Evolutionary conservation across 2,113 vertebrate genomes (phyloP).

Genomic region (Pseudois nayaur): DNA sequence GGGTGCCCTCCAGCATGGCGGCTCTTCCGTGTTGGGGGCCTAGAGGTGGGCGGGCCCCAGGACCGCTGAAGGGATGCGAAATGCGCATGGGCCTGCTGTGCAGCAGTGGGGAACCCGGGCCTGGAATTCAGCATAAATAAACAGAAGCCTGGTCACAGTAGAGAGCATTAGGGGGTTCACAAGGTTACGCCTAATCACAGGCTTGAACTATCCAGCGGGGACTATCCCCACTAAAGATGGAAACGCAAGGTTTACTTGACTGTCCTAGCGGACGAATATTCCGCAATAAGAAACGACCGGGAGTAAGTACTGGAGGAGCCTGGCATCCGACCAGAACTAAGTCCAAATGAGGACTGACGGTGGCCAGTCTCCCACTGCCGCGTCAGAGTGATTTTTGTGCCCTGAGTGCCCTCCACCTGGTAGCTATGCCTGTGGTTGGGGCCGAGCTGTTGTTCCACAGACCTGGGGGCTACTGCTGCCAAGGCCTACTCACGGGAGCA

Average conservation of each 20-base stretch:
- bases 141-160: not conserved
- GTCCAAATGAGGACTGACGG: not conserved
- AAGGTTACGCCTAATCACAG: not conserved
- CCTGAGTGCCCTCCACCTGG: not conserved
- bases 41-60: too few relatives aligned
- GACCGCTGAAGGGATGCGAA: not conserved
- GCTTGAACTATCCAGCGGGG: not conserved
- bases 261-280: not conserved
- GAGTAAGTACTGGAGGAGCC: not conserved
- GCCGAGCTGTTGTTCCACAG: not conserved
- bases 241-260: not conserved
- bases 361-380: too few relatives aligned
- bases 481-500: not conserved
- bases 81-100: not conserved
- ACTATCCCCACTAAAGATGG: accelerated
- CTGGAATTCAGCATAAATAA: not conserved
- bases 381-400: not conserved
- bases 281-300: not conserved
- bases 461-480: not conserved
- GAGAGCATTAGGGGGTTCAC: not conserved
- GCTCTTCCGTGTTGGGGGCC: accelerated
- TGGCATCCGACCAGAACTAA: not conserved
- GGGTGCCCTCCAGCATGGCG: accelerated
- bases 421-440: not conserved
- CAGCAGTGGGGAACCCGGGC: accelerated